Percentiles rank a stretch among this genome's conserved stretches.
Evolutionary conservation across 2,888 invertebrate genomes (phyloP).

Genomic region (Anorthoa munda): DNA sequence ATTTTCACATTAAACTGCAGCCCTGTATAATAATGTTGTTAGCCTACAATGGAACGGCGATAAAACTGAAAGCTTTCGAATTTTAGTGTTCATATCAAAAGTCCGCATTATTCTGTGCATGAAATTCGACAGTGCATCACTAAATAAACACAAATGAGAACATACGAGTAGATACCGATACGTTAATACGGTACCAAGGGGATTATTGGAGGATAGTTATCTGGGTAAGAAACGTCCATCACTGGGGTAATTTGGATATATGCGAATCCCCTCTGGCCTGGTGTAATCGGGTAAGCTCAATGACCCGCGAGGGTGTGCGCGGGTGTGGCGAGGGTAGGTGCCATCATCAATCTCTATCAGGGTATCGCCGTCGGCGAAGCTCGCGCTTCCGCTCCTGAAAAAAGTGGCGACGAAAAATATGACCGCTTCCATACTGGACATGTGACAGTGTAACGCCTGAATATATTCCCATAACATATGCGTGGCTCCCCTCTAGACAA

Average conservation of each 20-base stretch:
- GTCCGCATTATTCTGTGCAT: conserved; percentile 59
- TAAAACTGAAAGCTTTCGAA: conserved; percentile 68
- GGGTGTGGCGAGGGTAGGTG: conserved; percentile 67
- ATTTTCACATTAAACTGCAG: conserved; percentile 58
- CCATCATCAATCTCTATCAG: conserved; percentile 90
- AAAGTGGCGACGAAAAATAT: conserved; percentile 85
- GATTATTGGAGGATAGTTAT: conserved; percentile 81
- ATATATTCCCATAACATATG: conserved; percentile 60
- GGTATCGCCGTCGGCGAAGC: conserved; percentile 77
- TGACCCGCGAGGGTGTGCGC: conserved; percentile 77
- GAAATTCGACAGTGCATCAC: conserved; percentile 58
- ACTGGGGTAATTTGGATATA: conserved; percentile 89
- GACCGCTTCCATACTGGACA: conserved; percentile 79
- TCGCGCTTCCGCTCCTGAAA: conserved; percentile 78
- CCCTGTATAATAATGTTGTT: conserved; percentile 55
- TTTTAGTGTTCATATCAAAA: conserved; percentile 64
- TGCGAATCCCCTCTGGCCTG: conserved; percentile 86
- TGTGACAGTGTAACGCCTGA: conserved; percentile 69
- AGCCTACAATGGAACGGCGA: conserved; percentile 66
- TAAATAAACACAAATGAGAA: conserved; percentile 53
- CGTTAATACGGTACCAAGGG: conserved; percentile 65
- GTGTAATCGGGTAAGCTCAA: conserved; percentile 86
- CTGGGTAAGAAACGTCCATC: conserved; percentile 89
- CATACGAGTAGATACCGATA: conserved; percentile 56
- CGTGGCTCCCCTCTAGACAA: conserved; percentile 30